Percentiles rank a stretch among this genome's conserved stretches.
phyloP scores from a whole-genome alignment of 2,113 vertebrate species.

The Bubo scandiacus region DNA sequence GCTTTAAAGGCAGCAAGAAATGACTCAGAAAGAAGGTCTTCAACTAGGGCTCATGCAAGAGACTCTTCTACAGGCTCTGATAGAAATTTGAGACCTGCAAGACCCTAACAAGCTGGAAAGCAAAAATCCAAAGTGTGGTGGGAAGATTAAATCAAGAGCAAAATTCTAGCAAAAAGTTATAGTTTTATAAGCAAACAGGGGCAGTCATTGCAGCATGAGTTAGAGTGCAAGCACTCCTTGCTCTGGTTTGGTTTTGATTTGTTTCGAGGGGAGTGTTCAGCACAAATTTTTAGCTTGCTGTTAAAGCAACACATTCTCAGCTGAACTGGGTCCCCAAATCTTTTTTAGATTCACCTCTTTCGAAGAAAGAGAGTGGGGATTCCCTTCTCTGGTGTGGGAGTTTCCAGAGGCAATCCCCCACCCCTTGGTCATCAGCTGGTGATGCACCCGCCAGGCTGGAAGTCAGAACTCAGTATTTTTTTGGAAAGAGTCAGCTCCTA shows the following conservation, averaged over 20 bases:
- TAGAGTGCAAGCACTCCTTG: not conserved
- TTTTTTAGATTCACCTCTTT: not conserved
- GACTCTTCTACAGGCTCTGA: not conserved
- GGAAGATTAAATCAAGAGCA: not conserved
- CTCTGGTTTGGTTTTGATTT: not conserved
- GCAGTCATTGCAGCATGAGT: not conserved
- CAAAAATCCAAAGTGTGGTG: not conserved
- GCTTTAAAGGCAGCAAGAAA: not conserved
- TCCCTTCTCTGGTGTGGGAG: not conserved
- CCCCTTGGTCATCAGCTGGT: not conserved
- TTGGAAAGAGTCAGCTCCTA: not conserved
- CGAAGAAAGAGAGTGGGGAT: not conserved
- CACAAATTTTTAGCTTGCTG: not conserved
- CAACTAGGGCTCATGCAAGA: not conserved
- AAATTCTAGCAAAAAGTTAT: not conserved
- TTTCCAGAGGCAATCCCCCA: slow-evolving; percentile 42
- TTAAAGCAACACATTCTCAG: not conserved
- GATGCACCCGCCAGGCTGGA: not conserved
- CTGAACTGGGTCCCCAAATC: not conserved
- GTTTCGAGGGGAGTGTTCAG: not conserved
- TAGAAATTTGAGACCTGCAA: not conserved
- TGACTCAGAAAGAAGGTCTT: not conserved
- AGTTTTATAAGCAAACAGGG: not conserved
- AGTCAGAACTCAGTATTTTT: not conserved
- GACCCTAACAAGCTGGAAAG: not conserved